These are phyloP conservation scores for Alosa sapidissima DNA, from an alignment of 2,797 vertebrate species.

Conservation along the genomic window DNA sequence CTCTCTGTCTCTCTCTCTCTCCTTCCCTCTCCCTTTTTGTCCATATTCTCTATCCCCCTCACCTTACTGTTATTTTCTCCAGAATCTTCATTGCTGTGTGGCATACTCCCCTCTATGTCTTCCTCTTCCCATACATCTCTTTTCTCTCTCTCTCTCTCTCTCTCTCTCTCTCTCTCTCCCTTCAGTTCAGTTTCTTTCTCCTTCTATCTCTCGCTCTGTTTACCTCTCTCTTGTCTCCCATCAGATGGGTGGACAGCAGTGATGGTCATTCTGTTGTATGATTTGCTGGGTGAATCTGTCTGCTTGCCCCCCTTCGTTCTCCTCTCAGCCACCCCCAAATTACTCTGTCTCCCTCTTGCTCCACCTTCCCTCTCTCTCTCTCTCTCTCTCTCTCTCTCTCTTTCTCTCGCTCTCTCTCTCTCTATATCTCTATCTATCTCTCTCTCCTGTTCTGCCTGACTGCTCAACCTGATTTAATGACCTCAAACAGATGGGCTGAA, in stretches of 20 bases:
- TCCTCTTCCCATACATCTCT: neutral
- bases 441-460: conserved; percentile 64
- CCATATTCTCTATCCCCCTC: neutral
- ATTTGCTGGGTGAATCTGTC: neutral
- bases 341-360: neutral
- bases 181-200: neutral
- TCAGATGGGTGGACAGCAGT: neutral
- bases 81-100: too few species aligned
- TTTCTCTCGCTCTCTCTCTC: too few species aligned
- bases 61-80: neutral
- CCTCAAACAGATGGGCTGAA: conserved; percentile 61
- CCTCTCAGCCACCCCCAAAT: neutral
- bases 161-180: neutral
- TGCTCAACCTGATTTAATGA: conserved; percentile 72
- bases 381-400: neutral
- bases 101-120: neutral
- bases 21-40: neutral
- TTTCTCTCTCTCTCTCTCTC: neutral
- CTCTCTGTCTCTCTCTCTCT: neutral
- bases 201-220: neutral
- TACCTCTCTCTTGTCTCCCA: neutral
- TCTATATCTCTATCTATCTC: neutral
- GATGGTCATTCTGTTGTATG: neutral
- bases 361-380: neutral
- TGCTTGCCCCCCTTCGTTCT: neutral